phyloP scores from a whole-genome alignment of 2,797 vertebrate genomes.

The Pseudomugil gertrudae region DNA sequence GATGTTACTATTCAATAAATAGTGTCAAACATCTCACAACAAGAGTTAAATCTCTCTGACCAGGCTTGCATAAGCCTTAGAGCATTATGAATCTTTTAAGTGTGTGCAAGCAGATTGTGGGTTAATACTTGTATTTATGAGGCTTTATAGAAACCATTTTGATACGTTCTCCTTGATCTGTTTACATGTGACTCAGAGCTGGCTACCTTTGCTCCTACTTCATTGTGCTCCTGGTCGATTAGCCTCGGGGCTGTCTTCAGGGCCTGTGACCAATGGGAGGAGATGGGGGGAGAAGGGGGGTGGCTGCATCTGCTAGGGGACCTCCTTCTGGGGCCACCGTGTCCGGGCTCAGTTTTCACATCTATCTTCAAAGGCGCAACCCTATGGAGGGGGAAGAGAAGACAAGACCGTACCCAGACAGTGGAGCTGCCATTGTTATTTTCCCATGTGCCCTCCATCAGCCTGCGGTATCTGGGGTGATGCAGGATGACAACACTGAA shows the following conservation, averaged over 20 bases:
- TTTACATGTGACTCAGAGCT: constrained; percentile 5
- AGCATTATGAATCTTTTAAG: constrained; percentile 9
- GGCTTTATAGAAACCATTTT: constrained; percentile 41
- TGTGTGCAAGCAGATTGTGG: background rate
- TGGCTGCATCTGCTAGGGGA: constrained; percentile 86
- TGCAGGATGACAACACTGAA: constrained; percentile 21
- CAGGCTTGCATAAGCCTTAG: background rate
- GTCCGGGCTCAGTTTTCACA: constrained; percentile 69
- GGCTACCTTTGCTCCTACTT: constrained; percentile 45
- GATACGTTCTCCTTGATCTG: constrained; percentile 40
- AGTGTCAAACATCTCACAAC: background rate
- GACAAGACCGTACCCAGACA: constrained; percentile 7
- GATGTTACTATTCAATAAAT: background rate
- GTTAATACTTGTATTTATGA: constrained; percentile 24
- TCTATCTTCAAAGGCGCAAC: constrained; percentile 73
- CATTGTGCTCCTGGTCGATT: constrained; percentile 86
- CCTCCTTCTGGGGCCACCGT: constrained; percentile 67
- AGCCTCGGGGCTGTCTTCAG: constrained; percentile 90
- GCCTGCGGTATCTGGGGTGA: constrained; percentile 15
- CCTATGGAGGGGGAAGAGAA: constrained; percentile 20
- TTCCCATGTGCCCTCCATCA: constrained; percentile 33
- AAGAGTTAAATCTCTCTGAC: background rate
- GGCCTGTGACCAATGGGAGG: constrained; percentile 82
- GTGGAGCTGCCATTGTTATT: constrained; percentile 45
- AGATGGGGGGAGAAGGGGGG: constrained; percentile 59